phyloP scores from a whole-genome alignment of 64 coral and sea anemone genomes.

The Platygyra sinensis region DNA sequence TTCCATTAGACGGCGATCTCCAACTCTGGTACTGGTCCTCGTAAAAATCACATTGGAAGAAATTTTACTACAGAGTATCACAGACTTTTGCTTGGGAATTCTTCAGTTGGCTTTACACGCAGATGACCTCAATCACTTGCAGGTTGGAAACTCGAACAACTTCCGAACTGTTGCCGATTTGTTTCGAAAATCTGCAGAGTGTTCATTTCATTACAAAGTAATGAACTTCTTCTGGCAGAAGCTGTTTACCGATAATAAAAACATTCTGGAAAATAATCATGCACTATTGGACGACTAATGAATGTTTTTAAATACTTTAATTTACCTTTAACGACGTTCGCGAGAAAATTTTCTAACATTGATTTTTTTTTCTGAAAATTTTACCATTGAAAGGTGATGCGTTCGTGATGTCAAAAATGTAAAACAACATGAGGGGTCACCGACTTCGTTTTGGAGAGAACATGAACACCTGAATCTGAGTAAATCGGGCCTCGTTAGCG shows the following conservation, averaged over 20 bases:
- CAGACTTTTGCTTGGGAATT: not conserved
- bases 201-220: not conserved
- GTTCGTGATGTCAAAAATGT: no score
- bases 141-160: not conserved
- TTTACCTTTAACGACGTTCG: no score
- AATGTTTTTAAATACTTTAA: no score
- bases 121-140: not conserved
- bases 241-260: not conserved
- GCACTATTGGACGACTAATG: not conserved
- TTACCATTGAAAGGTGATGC: no score
- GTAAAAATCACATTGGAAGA: not conserved
- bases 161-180: not conserved
- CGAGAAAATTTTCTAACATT: no score
- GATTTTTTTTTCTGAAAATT: no score
- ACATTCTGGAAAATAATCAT: constrained; percentile 1
- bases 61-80: not conserved
- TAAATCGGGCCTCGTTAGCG: no score
- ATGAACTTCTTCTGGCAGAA: constrained; percentile 10
- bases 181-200: not conserved
- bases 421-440: no score
- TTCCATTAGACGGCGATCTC: not conserved
- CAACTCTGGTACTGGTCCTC: not conserved
- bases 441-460: no score
- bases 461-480: no score
- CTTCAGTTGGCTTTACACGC: not conserved